These are phyloP conservation scores for Sinocyclocheilus grahami DNA, from an alignment of 2,113 vertebrate species.

Conservation along the genomic window DNA sequence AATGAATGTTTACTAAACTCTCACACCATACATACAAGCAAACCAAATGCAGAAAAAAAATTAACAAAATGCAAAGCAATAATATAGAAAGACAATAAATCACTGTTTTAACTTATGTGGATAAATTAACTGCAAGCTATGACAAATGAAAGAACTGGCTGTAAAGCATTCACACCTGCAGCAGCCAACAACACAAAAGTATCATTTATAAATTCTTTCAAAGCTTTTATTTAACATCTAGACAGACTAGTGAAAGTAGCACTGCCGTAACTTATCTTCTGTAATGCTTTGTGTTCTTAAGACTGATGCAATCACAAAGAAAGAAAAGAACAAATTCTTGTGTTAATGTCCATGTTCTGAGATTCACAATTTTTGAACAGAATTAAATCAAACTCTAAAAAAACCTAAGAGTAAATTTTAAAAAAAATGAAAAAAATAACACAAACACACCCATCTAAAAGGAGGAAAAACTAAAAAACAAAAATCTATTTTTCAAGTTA, in stretches of 20 bases:
- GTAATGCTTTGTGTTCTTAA: constrained; percentile 65
- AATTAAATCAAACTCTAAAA: constrained; percentile 40
- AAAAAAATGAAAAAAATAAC: constrained; percentile 40
- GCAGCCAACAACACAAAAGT: constrained; percentile 48
- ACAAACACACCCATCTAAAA: constrained; percentile 57
- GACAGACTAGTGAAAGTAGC: constrained; percentile 63
- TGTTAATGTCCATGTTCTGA: constrained; percentile 41
- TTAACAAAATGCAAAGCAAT: constrained; percentile 18
- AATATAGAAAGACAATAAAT: constrained; percentile 54
- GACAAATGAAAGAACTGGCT: constrained; percentile 40
- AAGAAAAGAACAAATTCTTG: constrained; percentile 29
- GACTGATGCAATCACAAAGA: constrained; percentile 59
- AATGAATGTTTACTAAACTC: constrained; percentile 72
- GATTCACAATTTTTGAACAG: constrained; percentile 44
- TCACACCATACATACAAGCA: constrained; percentile 62
- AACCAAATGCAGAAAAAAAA: constrained; percentile 51
- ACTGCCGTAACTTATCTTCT: constrained; percentile 54
- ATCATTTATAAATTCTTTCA: constrained; percentile 31
- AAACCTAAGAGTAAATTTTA: constrained; percentile 65
- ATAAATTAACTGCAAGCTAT: constrained; percentile 42
- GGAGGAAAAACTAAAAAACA: constrained; percentile 54
- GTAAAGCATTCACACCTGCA: constrained; percentile 39
- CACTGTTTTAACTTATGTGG: constrained; percentile 52
- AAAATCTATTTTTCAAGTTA: constrained; percentile 70
- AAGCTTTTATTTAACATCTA: constrained; percentile 60